These are phyloP conservation scores for Phrynosoma platyrhinos DNA, from an alignment of 2,113 vertebrate genomes.

Conservation along the genomic window DNA sequence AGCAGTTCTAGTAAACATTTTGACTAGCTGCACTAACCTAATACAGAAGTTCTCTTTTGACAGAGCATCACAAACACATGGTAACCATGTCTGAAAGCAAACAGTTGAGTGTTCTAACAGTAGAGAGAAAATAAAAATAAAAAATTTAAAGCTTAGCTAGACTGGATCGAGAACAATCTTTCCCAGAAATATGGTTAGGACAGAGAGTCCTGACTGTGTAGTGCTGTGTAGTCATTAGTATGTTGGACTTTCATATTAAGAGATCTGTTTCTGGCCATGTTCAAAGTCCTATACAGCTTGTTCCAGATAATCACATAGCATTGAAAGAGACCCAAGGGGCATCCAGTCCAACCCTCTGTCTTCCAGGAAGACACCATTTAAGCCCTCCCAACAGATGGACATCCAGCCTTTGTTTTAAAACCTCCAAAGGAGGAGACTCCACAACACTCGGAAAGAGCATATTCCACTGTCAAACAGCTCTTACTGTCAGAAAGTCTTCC, in stretches of 20 bases:
- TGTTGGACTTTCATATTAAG: too few relatives aligned
- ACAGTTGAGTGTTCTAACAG: neutral
- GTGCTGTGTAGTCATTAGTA: too few relatives aligned
- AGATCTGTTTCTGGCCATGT: neutral
- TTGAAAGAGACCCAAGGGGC: too few relatives aligned
- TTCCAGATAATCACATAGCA: neutral
- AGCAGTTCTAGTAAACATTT: constrained; percentile 76
- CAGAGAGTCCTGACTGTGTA: too few relatives aligned
- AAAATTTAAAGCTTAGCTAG: neutral
- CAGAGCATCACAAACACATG: constrained; percentile 53
- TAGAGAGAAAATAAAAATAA: neutral
- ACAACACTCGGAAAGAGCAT: too few relatives aligned
- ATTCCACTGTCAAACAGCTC: too few relatives aligned
- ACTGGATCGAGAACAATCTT: neutral
- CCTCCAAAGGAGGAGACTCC: too few relatives aligned
- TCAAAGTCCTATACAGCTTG: neutral
- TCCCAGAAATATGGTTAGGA: neutral
- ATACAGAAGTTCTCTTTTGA: constrained; percentile 63
- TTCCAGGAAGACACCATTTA: too few relatives aligned
- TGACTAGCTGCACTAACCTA: constrained; percentile 70
- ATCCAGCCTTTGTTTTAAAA: too few relatives aligned
- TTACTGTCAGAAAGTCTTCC: too few relatives aligned
- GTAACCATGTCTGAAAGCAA: constrained; percentile 6
- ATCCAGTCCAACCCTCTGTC: too few relatives aligned
- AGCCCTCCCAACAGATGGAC: too few relatives aligned